These are phyloP conservation scores for Cyanistes caeruleus DNA, from an alignment of 2,113 vertebrate species.

Conservation along the genomic window DNA sequence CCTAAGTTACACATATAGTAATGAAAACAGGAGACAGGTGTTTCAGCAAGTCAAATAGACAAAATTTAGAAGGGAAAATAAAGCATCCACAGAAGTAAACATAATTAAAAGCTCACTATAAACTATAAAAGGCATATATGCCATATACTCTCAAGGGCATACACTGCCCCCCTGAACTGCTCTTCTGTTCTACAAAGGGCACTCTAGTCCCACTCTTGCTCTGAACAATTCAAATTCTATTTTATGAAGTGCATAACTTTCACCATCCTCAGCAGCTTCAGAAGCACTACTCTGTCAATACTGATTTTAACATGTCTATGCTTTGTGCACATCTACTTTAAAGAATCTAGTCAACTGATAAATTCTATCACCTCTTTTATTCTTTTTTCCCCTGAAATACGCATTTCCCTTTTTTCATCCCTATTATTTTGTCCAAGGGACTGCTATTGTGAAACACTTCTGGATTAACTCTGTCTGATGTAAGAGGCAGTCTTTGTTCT, in stretches of 20 bases:
- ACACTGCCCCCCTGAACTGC: neutral
- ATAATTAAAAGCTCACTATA: neutral
- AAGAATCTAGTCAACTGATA: neutral
- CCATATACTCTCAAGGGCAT: neutral
- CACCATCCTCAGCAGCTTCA: neutral
- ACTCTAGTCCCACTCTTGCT: neutral
- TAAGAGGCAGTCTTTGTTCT: neutral
- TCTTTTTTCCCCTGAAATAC: neutral
- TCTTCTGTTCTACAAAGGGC: neutral
- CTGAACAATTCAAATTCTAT: neutral
- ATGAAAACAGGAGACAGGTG: conserved; percentile 6
- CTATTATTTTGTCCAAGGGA: neutral
- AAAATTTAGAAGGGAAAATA: neutral
- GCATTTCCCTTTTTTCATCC: neutral
- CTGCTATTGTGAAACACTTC: neutral
- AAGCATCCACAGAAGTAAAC: neutral
- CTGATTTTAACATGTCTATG: neutral
- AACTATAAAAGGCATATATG: neutral
- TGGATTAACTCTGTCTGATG: neutral
- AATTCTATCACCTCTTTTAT: neutral
- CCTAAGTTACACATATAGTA: neutral
- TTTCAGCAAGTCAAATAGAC: neutral
- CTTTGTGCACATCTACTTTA: neutral
- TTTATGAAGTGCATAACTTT: neutral
- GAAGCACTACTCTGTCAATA: neutral